Percentiles rank a stretch among this genome's conserved stretches.
These are phyloP conservation scores for Trichopria drosophilae DNA, from an alignment of 2,888 invertebrate species.

Conservation along the genomic window DNA sequence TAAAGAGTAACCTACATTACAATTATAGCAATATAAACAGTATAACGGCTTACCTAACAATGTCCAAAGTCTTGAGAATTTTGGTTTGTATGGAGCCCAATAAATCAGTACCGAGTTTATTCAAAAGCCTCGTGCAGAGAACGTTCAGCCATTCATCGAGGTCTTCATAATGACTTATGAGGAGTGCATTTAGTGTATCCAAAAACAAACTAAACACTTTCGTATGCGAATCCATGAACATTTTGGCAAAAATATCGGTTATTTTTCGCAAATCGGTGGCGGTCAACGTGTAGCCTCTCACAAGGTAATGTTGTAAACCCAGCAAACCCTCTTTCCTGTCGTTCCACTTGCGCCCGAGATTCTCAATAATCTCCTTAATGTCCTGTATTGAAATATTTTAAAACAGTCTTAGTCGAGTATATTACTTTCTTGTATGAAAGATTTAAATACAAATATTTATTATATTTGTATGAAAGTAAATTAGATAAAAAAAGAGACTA, in stretches of 20 bases:
- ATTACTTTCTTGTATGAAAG: no score
- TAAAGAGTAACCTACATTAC: no score
- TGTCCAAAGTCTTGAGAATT: slow-evolving; percentile 81
- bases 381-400: no score
- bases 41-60: slow-evolving; percentile 64
- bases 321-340: slow-evolving; percentile 93
- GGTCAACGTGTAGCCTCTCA: slow-evolving; percentile 68
- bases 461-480: no score
- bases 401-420: no score
- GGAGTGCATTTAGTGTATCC: slow-evolving; percentile 89
- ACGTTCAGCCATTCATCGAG: slow-evolving; percentile 93
- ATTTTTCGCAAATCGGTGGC: slow-evolving; percentile 77
- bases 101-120: slow-evolving; percentile 89
- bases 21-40: slow-evolving; percentile 3
- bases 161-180: slow-evolving; percentile 82
- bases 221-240: slow-evolving; percentile 97
- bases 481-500: no score
- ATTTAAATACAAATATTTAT: no score
- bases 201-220: slow-evolving; percentile 91
- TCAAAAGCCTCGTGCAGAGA: slow-evolving; percentile 81
- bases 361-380: slow-evolving; percentile 81
- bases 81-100: slow-evolving; percentile 90
- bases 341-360: slow-evolving; percentile 89
- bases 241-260: slow-evolving; percentile 92
- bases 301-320: slow-evolving; percentile 75